Conservation (phyloP, 2,113 vertebrate genomes). For the Collichthys lucidus region DNA sequence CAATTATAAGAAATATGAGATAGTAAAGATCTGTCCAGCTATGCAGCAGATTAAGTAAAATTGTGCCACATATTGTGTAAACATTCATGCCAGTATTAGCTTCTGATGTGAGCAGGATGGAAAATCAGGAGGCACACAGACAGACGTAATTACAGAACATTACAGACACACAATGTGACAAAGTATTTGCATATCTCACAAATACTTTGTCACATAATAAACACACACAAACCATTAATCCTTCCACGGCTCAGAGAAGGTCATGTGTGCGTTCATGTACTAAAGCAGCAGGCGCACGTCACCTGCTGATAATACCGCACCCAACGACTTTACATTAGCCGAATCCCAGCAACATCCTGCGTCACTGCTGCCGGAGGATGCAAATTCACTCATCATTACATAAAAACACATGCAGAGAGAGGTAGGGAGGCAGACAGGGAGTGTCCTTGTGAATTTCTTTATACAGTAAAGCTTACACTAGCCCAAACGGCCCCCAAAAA, state of each 20-base stretch:
- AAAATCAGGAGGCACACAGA: neutral
- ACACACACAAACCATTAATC: slow-evolving; percentile 18
- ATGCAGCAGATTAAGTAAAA: too few relatives aligned
- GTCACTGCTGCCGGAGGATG: slow-evolving; percentile 20
- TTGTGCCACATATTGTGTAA: too few relatives aligned
- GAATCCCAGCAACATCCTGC: slow-evolving; percentile 16
- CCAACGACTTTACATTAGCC: slow-evolving; percentile 20
- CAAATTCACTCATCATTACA: slow-evolving; percentile 4
- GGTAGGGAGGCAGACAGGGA: neutral
- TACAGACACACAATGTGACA: neutral
- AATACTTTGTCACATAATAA: neutral
- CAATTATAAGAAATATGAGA: too few relatives aligned
- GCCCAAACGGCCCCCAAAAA: slow-evolving; percentile 6
- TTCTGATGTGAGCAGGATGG: neutral
- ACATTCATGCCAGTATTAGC: too few relatives aligned
- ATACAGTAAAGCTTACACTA: neutral
- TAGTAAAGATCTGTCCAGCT: neutral
- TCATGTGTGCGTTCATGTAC: neutral
- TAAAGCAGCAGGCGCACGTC: neutral
- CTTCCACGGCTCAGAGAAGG: neutral
- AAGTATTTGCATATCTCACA: neutral
- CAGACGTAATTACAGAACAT: neutral
- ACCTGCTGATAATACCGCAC: neutral
- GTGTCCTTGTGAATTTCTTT: slow-evolving; percentile 2
- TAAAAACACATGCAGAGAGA: neutral